Evolutionary conservation across 2,113 vertebrate genomes (phyloP).

Genomic region (Stigmatopora nigra): DNA sequence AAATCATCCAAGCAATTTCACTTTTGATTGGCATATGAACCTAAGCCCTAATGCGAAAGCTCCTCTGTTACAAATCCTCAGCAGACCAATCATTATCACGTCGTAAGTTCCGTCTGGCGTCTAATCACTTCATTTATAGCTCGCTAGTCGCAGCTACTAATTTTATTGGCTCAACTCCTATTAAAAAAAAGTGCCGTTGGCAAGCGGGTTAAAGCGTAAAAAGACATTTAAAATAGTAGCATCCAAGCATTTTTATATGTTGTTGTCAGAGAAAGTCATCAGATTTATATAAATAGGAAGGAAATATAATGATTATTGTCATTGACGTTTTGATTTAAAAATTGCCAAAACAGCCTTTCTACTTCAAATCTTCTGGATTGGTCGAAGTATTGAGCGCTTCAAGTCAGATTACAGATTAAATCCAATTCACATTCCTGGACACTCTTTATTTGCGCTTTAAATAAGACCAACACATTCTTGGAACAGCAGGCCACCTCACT

Average conservation of each 20-base stretch:
- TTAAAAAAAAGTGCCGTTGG: constrained; percentile 7
- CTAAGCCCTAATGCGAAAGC: not conserved
- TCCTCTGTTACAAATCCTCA: not conserved
- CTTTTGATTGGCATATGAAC: too few relatives aligned
- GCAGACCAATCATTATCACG: not conserved
- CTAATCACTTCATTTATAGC: constrained; percentile 5
- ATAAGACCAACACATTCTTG: constrained; percentile 28
- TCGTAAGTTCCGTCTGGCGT: not conserved
- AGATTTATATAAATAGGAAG: not conserved
- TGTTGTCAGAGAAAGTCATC: not conserved
- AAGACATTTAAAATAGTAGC: not conserved
- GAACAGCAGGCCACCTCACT: constrained; percentile 1
- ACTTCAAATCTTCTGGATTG: too few relatives aligned
- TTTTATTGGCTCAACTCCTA: not conserved
- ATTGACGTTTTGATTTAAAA: too few relatives aligned
- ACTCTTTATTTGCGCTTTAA: constrained; percentile 51
- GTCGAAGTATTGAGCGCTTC: constrained; percentile 25
- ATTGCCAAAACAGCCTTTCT: too few relatives aligned
- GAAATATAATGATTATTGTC: too few relatives aligned
- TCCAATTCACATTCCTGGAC: constrained; percentile 50
- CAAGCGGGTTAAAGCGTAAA: not conserved
- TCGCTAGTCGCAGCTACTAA: not conserved
- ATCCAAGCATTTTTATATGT: not conserved
- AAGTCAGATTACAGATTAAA: constrained; percentile 45
- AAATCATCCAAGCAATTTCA: not conserved